Evolutionary conservation across 1,140 invertebrate species (phyloP), one percentile per base, ranked within the genome.

Genomic region (Heliothis subflexa): DNA sequence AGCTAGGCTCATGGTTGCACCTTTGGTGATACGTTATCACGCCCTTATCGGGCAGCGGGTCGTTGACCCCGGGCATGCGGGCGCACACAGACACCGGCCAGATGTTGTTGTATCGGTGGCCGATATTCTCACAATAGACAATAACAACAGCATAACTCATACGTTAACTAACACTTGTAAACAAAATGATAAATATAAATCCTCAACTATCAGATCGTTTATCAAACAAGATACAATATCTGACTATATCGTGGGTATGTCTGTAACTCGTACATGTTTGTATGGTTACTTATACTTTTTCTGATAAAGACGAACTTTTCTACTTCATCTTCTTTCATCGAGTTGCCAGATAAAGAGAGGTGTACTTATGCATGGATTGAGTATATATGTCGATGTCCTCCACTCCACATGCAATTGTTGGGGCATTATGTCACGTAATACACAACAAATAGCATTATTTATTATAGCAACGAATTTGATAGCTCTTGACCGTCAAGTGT

Each of bases 1-100:
- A 75, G 47, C 14, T 64, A 25, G 47, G 71, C 71, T 70, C 61
- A 62, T 62, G 66, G 72, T 64, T 75, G 73, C 57, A 75, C 73
- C 73, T 75, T 75, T 64, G 47, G 59, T 75, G 59, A 75, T 75
- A 75, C 14, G 59, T 28, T 75, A 75, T 75, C 73, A 64, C 10
- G 59, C 47, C 57, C 47, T 75, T 75, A 75, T 75, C 73, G 73
- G 45, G 59, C 59, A 28, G 73, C 14, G 59, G 73, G 59, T 50
- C 45, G 28, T 49, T 62, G 59, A 64, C 57, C 59, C 73, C 47
- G 25, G 11, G 49, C 73, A 75, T 75, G 72, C 72, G 72, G 72
- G 72, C 57, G 13, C 49, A 28, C 12, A 16, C 21, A 28, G 50
- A 28, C 4, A 55, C 28, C 68, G 12, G 49, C 11, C 54, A 72